phyloP scores from a whole-genome alignment of 2,888 invertebrate species.

The Caenorhabditis wallacei region DNA sequence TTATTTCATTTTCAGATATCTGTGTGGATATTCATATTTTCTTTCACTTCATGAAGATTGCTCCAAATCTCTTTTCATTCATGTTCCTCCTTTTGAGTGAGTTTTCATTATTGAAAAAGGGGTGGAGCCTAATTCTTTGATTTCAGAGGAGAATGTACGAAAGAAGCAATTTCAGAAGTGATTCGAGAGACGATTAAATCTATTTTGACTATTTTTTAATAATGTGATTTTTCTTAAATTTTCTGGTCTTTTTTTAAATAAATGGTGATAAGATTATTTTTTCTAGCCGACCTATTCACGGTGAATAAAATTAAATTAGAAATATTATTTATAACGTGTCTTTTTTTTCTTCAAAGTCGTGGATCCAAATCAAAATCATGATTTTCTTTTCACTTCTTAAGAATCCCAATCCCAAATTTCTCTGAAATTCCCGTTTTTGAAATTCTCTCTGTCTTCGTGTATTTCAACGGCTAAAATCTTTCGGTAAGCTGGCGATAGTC shows the following conservation, averaged over 20 bases:
- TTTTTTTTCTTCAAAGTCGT: no score
- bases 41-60: conserved; percentile 66
- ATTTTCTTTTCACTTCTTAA: no score
- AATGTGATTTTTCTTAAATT: background rate
- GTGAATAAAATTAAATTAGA: no score
- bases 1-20: conserved; percentile 63
- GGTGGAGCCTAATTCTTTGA: background rate
- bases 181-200: conserved; percentile 11
- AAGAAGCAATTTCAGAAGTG: conserved; percentile 7
- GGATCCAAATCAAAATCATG: no score
- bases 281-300: no score
- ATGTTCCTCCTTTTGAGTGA: conserved; percentile 70
- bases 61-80: conserved; percentile 70
- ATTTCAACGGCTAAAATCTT: no score
- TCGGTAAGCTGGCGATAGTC: no score
- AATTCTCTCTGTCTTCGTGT: no score
- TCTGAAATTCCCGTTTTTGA: no score
- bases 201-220: background rate
- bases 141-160: conserved; percentile 23
- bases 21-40: conserved; percentile 75
- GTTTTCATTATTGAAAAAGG: conserved; percentile 9
- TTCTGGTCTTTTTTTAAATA: background rate
- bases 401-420: no score
- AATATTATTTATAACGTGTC: no score
- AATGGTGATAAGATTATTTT: no score